Evolutionary conservation across 2,888 invertebrate genomes (phyloP), one percentile per base, ranked within the genome.

Genomic region (Drosophila lacicola): DNA sequence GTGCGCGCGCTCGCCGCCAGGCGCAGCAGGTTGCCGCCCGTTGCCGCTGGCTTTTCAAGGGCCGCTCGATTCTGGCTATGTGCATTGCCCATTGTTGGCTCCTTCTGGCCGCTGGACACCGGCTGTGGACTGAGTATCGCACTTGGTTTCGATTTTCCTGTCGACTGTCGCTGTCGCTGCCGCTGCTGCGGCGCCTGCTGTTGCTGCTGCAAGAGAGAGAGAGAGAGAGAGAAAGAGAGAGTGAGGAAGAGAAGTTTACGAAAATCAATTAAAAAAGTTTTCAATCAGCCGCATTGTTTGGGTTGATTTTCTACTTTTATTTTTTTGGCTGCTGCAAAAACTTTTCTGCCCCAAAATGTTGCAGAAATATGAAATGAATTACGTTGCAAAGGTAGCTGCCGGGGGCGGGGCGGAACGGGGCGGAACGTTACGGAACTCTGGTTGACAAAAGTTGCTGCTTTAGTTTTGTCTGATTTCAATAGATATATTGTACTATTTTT

Each of bases 201-300:
- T 13, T 21, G 39, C 47, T 57, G 42, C 34, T 46, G 51, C 60
- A 45, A 44, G 9, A 41, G 25, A 50, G 21, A 10, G 37, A 3
- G 14, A 4, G 9, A 33, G 19, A n/a, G n/a, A n/a, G n/a, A n/a
- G n/a, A n/a, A n/a, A n/a, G n/a, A n/a, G n/a, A n/a, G n/a, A n/a
- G n/a, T n/a, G n/a, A n/a, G n/a, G n/a, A n/a, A n/a, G n/a, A 64
- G 62, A 82, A 85, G 70, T 83, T 85, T 71, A 64, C 81, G 76
- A 88, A 89, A 91, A 90, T 90, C 88, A 90, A 90, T 91, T 91
- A 90, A 84, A 90, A 90, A 90, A 90, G 78, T 90, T 91, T 90
- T 82, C 83, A 88, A 90, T 89, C 89, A 85, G 86, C 69, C 79
- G 80, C 74, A 88, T 83, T 83, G 88, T 84, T 88, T 78, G 79